Conservation (phyloP, 2,113 vertebrate species). For the Aspidoscelis tigris region DNA sequence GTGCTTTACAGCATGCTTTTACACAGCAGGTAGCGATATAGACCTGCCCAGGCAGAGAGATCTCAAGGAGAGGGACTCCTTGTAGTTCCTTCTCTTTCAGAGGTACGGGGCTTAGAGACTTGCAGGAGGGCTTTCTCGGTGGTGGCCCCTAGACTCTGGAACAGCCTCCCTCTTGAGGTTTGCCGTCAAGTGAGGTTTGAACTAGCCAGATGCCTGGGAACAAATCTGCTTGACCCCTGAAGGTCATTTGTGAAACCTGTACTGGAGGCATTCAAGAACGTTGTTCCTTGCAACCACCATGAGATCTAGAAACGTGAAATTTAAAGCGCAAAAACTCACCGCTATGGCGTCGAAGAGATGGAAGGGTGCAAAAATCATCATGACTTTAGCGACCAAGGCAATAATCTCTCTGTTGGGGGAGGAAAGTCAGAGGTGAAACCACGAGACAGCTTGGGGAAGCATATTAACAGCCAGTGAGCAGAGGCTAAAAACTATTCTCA, state of each 20-base stretch:
- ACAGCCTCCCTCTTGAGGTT: too few relatives aligned
- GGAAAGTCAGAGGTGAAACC: background rate
- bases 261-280: background rate
- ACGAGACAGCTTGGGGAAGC: background rate
- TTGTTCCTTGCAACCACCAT: background rate
- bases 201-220: background rate
- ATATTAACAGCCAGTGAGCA: background rate
- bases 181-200: too few relatives aligned
- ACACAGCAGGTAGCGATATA: too few relatives aligned
- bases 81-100: too few relatives aligned
- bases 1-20: too few relatives aligned
- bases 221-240: background rate
- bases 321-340: conserved; percentile 64
- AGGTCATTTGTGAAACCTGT: background rate
- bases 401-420: conserved; percentile 64
- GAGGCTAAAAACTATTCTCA: too few relatives aligned
- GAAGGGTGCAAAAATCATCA: conserved; percentile 69
- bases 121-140: background rate
- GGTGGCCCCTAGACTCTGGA: too few relatives aligned
- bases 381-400: conserved; percentile 70
- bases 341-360: conserved; percentile 74
- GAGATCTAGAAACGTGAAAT: background rate
- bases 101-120: background rate
- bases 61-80: too few relatives aligned
- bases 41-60: too few relatives aligned